Evolutionary conservation across 30 jellyfish, hydroid and myxozoan species (phyloP), one percentile per base, ranked within the genome.

Genomic region (Hydractinia echinata): DNA sequence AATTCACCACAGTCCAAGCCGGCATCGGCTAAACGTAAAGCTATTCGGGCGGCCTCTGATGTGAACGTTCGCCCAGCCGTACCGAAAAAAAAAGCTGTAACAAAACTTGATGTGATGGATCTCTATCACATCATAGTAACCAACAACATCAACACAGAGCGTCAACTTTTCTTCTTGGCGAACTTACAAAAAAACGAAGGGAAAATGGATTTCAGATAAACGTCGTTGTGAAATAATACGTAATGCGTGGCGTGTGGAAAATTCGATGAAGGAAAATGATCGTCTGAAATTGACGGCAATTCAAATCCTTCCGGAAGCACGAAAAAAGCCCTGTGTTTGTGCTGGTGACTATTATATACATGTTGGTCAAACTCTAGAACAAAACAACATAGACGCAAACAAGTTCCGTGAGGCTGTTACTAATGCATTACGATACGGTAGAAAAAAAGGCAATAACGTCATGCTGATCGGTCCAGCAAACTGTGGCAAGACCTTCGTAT

Each of bases 391-490:
- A 67, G 77, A 16, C 19, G 1, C 53, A 11, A 16, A 53, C 10
- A 67, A 67, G 44, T 67, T 16, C 30, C 44, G 44, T 30, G 44
- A 30, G 44, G 44, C 44, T 30, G 44, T 30, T 30, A 30, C 44
- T 30, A 30, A 30, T 30, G 44, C 44, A 30, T 30, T 30, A 30
- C 44, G 44, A 30, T 30, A 30, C 44, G 44, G 44, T 30, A 30
- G 44, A 30, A 30, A 30, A 30, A 30, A 30, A 30, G n/a, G 44
- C 44, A 50, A 69, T 15, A 73, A 73, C 82, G 54, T 73, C 18
- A 8, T 73, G 74, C 11, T 14, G 54, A 73, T 73, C n/a, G 82
- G 82, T n/a, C 72, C 67, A 15, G 82, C 82, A 19, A 51, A 73
- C 82, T 73, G 82, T 15, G 73, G 72, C 14, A 73, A 73, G 54